Evolutionary conservation across 2,797 vertebrate genomes (phyloP).

Genomic region (Miichthys miiuy): DNA sequence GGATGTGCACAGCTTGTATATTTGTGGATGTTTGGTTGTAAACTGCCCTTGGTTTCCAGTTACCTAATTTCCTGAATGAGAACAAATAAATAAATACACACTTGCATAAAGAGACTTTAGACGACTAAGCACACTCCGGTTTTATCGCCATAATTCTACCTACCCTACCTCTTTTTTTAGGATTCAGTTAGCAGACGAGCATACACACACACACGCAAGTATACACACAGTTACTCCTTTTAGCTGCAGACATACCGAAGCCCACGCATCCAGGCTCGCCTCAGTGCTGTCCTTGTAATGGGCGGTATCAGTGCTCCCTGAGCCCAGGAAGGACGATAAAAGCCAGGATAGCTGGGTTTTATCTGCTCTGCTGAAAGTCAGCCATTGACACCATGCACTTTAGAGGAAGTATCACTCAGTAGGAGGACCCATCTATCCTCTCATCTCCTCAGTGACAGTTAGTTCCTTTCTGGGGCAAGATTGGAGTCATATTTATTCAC

Average conservation of each 20-base stretch:
- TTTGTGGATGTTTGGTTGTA: slow-evolving; percentile 85
- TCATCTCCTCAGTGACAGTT: slow-evolving; percentile 70
- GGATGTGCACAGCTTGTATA: slow-evolving; percentile 82
- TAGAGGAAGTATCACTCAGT: slow-evolving; percentile 88
- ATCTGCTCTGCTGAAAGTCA: slow-evolving; percentile 88
- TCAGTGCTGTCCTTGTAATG: slow-evolving; percentile 85
- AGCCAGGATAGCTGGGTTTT: slow-evolving; percentile 80
- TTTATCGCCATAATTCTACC: slow-evolving; percentile 58
- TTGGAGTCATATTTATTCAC: slow-evolving; percentile 14
- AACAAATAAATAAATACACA: slow-evolving; percentile 83
- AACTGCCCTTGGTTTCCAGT: slow-evolving; percentile 81
- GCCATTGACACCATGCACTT: slow-evolving; percentile 88
- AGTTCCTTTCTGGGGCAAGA: slow-evolving; percentile 27
- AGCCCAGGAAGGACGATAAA: slow-evolving; percentile 81
- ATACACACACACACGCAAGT: slow-evolving; percentile 35
- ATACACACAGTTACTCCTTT: slow-evolving; percentile 62
- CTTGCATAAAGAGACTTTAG: slow-evolving; percentile 76
- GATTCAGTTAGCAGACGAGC: slow-evolving; percentile 32
- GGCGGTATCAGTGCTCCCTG: slow-evolving; percentile 80
- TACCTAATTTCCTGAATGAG: slow-evolving; percentile 85
- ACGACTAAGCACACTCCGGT: slow-evolving; percentile 47
- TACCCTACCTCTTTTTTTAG: slow-evolving; percentile 43
- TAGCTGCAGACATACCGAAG: slow-evolving; percentile 75
- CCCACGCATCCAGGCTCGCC: slow-evolving; percentile 80
- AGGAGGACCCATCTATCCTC: slow-evolving; percentile 72